A percentile compares a stretch with the other conserved stretches of the same genome.
Conservation (phyloP, 2,888 invertebrate species). For the Incurvaria masculella region DNA sequence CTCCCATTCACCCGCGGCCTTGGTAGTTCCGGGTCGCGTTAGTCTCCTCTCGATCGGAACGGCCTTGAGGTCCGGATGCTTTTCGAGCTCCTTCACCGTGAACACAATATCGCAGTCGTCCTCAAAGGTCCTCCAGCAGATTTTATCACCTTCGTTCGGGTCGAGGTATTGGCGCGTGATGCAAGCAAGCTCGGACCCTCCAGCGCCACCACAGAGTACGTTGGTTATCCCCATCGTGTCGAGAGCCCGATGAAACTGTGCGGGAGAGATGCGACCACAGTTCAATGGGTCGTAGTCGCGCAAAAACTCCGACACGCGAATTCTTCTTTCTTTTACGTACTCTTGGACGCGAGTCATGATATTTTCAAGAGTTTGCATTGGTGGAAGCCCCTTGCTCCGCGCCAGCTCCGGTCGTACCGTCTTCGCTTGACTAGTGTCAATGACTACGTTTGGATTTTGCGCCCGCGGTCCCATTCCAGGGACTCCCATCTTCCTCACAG, state of each 20-base stretch:
- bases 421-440: too few species aligned
- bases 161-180: slow-evolving; percentile 67
- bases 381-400: too few species aligned
- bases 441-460: too few species aligned
- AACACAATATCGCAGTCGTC: slow-evolving; percentile 73
- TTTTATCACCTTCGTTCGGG: slow-evolving; percentile 63
- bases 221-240: slow-evolving; percentile 63
- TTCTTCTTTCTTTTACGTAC: slow-evolving; percentile 60
- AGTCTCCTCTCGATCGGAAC: too few species aligned
- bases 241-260: slow-evolving; percentile 69
- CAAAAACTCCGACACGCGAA: slow-evolving; percentile 68
- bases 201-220: too few species aligned
- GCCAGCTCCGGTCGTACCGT: too few species aligned
- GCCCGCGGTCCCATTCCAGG: slow-evolving; percentile 16
- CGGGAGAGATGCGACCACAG: slow-evolving; percentile 63
- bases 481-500: too few species aligned
- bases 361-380: too few species aligned
- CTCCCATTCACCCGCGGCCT: slow-evolving; percentile 46
- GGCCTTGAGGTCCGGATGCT: slow-evolving; percentile 54
- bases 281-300: slow-evolving; percentile 69
- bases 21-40: slow-evolving; percentile 35
- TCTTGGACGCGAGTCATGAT: slow-evolving; percentile 64
- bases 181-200: slow-evolving; percentile 60
- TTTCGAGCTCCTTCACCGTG: slow-evolving; percentile 64
- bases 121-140: slow-evolving; percentile 75